Base-by-base conservation (phyloP, 2,113 vertebrate species). In the Hyperopisus bebe region DNA sequence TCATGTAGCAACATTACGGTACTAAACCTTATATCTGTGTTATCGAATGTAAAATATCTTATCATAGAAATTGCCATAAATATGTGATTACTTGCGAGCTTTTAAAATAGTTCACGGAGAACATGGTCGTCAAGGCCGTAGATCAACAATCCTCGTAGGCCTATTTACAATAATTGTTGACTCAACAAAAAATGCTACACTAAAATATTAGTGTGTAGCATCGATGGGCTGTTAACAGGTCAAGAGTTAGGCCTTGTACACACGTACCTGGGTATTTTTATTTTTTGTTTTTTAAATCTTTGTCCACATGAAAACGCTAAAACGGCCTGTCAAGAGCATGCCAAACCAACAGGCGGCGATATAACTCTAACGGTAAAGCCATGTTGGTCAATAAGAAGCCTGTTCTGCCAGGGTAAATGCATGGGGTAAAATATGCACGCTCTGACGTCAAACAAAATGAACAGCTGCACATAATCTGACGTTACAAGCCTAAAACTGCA, bases 1-100 rank as follows among this genome's bases (percentile, higher is more conserved):
- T 93, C 97, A 74, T 99, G 98, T 92, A 97, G 97, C 92, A 93
- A 95, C 42, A 95, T 92, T 93, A 96, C 93, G 96, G 98, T 99
- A 94, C 96, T 93, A 84, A 80, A 80, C 44, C 1, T n/a, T 2
- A 62, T 1, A 62, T 1, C 1, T 90, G 88, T 91, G 92, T 90
- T 91, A 93, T 89, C 27, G 15, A 24, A 10, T 84, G 24, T n/a
- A n/a, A 87, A 58, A 27, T 7, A 70, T 46, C 21, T 39, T 48
- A 51, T n/a, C 62, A 74, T 19, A 39, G 31, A 42, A 42, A 80
- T 80, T 17, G 1, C n/a, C 3, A 70, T 31, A 31, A 80, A 42
- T 80, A 80, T 42, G 17, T 35, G 70, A 77, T 77, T 77, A 42
- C 74, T 42, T 80, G 35, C 1, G 74, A 80, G 11, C 0, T 15